A percentile compares a stretch with the other conserved stretches of the same genome.
phyloP scores from a whole-genome alignment of 2,888 invertebrate genomes.

The Eupithecia centaureata region DNA sequence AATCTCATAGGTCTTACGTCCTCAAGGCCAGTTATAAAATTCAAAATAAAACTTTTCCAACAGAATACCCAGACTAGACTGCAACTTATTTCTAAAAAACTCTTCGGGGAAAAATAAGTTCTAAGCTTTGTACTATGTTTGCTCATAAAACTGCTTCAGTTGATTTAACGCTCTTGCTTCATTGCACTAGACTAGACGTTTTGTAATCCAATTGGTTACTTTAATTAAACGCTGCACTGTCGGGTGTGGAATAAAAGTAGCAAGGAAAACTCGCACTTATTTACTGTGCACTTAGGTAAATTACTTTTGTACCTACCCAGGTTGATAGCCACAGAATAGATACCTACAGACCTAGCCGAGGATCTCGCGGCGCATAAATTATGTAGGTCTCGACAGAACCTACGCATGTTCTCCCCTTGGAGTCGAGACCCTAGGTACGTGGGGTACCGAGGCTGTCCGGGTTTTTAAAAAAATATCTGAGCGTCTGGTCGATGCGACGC shows the following conservation, averaged over 20 bases:
- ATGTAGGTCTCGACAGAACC: too few species aligned
- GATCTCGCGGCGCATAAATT: too few species aligned
- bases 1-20: background rate
- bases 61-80: background rate
- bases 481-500: too few species aligned
- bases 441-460: too few species aligned
- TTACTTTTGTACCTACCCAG: too few species aligned
- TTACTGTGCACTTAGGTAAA: too few species aligned
- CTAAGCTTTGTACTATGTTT: constrained; percentile 34
- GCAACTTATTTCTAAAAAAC: background rate
- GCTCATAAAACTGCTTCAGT: constrained; percentile 42
- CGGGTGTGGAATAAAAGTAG: background rate
- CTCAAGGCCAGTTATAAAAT: background rate
- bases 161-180: constrained; percentile 35
- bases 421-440: too few species aligned
- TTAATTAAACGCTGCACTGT: constrained; percentile 13
- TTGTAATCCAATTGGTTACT: constrained; percentile 14
- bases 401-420: too few species aligned
- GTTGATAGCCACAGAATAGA: too few species aligned
- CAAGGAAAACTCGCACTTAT: background rate
- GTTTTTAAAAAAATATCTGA: too few species aligned
- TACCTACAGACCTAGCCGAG: too few species aligned
- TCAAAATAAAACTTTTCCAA: background rate
- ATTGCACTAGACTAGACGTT: constrained; percentile 25
- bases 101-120: background rate